Evolutionary conservation across 1,140 invertebrate genomes (phyloP), one percentile per base, ranked within the genome.

Genomic region (Drosophila ogumai): DNA sequence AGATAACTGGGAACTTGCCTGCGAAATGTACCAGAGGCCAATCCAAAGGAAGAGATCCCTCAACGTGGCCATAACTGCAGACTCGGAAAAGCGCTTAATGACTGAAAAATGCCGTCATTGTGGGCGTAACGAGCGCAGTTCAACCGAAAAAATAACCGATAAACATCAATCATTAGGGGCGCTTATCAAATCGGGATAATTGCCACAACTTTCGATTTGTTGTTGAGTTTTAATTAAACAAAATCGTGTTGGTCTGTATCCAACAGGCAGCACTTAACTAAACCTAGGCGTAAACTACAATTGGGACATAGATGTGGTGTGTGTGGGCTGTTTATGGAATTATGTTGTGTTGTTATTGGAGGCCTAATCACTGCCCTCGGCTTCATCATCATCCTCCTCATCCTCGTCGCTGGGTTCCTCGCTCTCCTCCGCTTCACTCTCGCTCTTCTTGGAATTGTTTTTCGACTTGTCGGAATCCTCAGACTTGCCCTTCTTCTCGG

Each of bases 321-420:
- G 49, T 15, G 49, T 34, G 17, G 31, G 7, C 34, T 8, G 49
- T 55, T 19, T 54, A 58, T 84, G 78, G 78, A 78, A 85, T 74
- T 75, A 40, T 50, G 19, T 68, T 68, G n/a, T 71, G 32, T 43
- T 34, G 38, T 19, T 40, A 63, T 41, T 46, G 13, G 36, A n/a
- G 9, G 43, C 50, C 55, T 90, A 92, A 87, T 92, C 91, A 64
- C 91, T 92, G 49, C 49, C 91, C 17, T 85, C 90, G 57, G 85
- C 90, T 7, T 81, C 85, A 43, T 79, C 82, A 15, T 76, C 77
- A 50, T 81, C 79, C 2, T 69, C 43, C 17, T 81, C 88, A 19
- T 75, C 43, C 3, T 86, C 81, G 19, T 90, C 85, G 38, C 69
- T 91, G 13, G 49, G 60, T 10, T 75, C 76, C 17, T 75, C 75